Evolutionary conservation across 2,797 vertebrate species (phyloP).

Genomic region (Sebastes kiyomatsui): DNA sequence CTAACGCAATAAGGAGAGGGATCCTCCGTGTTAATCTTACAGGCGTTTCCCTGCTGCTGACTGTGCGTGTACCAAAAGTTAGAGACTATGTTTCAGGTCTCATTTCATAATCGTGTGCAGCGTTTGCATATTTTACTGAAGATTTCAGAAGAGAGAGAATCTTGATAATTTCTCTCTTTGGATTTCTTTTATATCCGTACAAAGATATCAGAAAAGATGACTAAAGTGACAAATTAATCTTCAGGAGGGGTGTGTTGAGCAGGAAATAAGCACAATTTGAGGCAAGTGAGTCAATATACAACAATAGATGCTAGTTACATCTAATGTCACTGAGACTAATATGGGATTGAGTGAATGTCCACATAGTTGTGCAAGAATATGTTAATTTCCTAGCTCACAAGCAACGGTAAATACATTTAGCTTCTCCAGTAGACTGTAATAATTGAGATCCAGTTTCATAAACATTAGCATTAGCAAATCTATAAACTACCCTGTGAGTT

Average conservation of each 20-base stretch:
- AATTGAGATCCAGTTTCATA: slow-evolving; percentile 11
- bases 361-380: neutral
- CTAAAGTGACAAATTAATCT: neutral
- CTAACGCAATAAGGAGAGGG: slow-evolving; percentile 63
- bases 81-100: slow-evolving; percentile 54
- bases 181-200: neutral
- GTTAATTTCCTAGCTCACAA: neutral
- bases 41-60: slow-evolving; percentile 72
- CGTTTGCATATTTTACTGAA: slow-evolving; percentile 63
- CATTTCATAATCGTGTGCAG: slow-evolving; percentile 68
- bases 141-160: slow-evolving; percentile 23
- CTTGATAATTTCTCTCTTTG: neutral
- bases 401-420: neutral
- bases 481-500: slow-evolving; percentile 26
- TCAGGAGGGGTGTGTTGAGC: neutral
- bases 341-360: neutral
- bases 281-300: neutral
- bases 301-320: neutral
- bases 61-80: slow-evolving; percentile 60
- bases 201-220: neutral
- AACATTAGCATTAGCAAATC: slow-evolving; percentile 25
- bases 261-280: neutral
- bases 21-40: slow-evolving; percentile 70
- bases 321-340: neutral
- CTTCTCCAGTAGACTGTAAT: neutral